Percentiles rank a stretch among this genome's conserved stretches.
phyloP scores from a whole-genome alignment of 2,888 invertebrate species.

The Phyto melanocephala region DNA sequence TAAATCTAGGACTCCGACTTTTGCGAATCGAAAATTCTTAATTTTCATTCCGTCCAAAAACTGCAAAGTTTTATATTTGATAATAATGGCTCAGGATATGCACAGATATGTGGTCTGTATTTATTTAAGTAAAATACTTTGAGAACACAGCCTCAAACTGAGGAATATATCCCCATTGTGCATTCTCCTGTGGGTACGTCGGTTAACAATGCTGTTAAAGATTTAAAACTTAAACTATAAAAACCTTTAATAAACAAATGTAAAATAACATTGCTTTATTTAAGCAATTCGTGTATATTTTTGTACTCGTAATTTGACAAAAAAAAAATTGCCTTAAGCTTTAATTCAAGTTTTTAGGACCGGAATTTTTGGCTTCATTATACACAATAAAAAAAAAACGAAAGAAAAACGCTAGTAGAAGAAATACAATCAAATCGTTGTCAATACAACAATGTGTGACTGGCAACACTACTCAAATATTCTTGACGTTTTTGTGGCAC shows the following conservation, averaged over 20 bases:
- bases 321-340: slow-evolving; percentile 29
- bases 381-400: not conserved
- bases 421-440: not conserved
- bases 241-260: not conserved
- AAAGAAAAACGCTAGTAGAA: not conserved
- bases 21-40: too few relatives aligned
- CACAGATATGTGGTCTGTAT: too few relatives aligned
- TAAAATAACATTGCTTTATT: slow-evolving; percentile 17
- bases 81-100: too few relatives aligned
- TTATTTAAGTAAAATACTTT: too few relatives aligned
- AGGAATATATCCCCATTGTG: slow-evolving; percentile 1
- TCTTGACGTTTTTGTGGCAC: slow-evolving; percentile 35
- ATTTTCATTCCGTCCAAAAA: too few relatives aligned
- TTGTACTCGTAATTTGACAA: slow-evolving; percentile 12
- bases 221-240: slow-evolving; percentile 15
- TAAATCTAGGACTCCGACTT: too few relatives aligned
- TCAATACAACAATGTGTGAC: slow-evolving; percentile 3
- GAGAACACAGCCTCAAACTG: too few relatives aligned
- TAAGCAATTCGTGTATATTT: slow-evolving; percentile 39
- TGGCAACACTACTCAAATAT: slow-evolving; percentile 28
- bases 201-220: not conserved
- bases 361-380: slow-evolving; percentile 5
- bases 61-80: too few relatives aligned
- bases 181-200: slow-evolving; percentile 8
- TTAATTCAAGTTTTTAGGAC: slow-evolving; percentile 25